phyloP scores from a whole-genome alignment of 2,888 invertebrate species.

The Smittia sp. region DNA sequence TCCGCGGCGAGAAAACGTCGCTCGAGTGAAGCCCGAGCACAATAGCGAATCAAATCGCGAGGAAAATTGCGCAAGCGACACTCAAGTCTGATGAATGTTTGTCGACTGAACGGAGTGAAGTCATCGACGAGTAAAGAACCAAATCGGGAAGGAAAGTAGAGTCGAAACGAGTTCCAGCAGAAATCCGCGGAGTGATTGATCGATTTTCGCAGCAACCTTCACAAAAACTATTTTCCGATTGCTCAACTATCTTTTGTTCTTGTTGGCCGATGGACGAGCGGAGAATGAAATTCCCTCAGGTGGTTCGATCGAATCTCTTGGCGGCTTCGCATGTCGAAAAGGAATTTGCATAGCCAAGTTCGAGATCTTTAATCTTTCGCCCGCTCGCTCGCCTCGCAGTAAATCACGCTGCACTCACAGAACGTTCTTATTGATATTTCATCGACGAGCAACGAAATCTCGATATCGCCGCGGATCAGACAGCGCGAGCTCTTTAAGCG shows the following conservation, averaged over 20 bases:
- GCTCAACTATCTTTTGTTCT: constrained; percentile 15
- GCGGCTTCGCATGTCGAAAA: constrained; percentile 32
- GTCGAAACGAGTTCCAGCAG: not conserved
- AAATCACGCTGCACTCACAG: not conserved
- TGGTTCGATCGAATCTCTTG: not conserved
- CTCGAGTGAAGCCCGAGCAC: not conserved
- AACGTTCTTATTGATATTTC: constrained; percentile 20
- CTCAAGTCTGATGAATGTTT: not conserved
- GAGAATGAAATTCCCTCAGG: not conserved
- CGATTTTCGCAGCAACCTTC: constrained; percentile 6
- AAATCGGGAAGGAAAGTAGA: not conserved
- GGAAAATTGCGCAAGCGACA: not conserved
- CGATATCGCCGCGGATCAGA: not conserved
- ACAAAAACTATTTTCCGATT: not conserved
- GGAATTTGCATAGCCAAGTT: constrained; percentile 40
- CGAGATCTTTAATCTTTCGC: constrained; percentile 38
- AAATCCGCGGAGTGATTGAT: constrained; percentile 9
- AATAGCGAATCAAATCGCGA: not conserved
- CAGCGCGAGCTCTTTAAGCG: not conserved
- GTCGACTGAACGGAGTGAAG: not conserved
- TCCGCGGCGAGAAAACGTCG: not conserved
- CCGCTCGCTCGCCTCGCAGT: not conserved
- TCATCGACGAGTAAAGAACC: not conserved
- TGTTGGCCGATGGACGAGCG: not conserved
- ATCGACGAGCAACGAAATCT: no score